Conservation (phyloP, 2,888 invertebrate genomes). For the Eremobia ochroleuca region DNA sequence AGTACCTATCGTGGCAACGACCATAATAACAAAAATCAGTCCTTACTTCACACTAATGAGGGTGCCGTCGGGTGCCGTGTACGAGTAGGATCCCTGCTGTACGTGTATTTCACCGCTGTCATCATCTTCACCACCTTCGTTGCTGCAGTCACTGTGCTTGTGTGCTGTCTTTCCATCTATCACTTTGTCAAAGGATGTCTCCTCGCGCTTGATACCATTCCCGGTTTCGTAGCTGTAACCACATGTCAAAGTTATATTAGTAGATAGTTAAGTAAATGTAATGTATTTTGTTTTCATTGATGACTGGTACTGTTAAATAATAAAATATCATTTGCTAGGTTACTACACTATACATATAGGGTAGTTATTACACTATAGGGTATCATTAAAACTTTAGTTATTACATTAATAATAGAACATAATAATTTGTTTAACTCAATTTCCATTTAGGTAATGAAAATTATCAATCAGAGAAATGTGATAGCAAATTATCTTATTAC, state of each 20-base stretch:
- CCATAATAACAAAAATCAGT: not conserved
- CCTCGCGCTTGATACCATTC: constrained; percentile 94
- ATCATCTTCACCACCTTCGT: constrained; percentile 90
- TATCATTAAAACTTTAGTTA: not conserved
- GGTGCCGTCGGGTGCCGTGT: constrained; percentile 93
- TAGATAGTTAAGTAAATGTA: not conserved
- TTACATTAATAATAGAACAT: not conserved
- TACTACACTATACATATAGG: not conserved
- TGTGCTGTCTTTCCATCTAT: constrained; percentile 79
- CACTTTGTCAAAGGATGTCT: constrained; percentile 93
- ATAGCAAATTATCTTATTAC: constrained; percentile 69
- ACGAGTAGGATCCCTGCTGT: constrained; percentile 93
- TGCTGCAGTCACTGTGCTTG: constrained; percentile 82
- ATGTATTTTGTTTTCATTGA: not conserved
- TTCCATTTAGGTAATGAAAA: not conserved
- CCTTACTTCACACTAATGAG: constrained; percentile 91
- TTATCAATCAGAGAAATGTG: not conserved
- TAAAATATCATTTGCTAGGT: not conserved
- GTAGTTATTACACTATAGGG: too few relatives aligned
- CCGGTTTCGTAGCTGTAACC: constrained; percentile 93
- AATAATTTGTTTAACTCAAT: not conserved
- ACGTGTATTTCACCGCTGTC: constrained; percentile 91
- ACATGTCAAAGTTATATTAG: not conserved
- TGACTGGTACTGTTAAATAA: not conserved
- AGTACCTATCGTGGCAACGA: not conserved